These are phyloP conservation scores for Hyalella azteca DNA, from an alignment of 2,888 invertebrate species.

Conservation along the genomic window DNA sequence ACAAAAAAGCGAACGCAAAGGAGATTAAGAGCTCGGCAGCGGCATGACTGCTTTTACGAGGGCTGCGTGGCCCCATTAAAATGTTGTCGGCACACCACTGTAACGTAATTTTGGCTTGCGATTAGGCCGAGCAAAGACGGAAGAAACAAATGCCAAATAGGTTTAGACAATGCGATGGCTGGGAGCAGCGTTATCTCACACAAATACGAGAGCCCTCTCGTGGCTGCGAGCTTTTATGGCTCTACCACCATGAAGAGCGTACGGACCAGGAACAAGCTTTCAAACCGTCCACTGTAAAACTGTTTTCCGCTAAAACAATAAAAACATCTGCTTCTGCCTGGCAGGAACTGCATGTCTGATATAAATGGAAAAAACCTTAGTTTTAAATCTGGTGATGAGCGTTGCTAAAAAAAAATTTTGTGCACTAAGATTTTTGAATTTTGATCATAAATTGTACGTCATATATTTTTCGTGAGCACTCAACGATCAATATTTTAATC, in stretches of 20 bases:
- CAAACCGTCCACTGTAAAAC: conserved; percentile 13
- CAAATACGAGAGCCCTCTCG: not conserved
- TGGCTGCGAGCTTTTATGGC: not conserved
- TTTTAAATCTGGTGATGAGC: too few relatives aligned
- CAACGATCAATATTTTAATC: too few relatives aligned
- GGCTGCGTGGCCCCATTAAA: conserved; percentile 28
- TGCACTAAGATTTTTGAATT: too few relatives aligned
- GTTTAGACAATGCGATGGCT: conserved; percentile 1
- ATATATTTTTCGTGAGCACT: too few relatives aligned
- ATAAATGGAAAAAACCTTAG: too few relatives aligned
- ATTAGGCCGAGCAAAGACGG: conserved; percentile 28
- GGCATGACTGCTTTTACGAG: conserved; percentile 23
- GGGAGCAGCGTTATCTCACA: not conserved
- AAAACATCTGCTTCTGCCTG: not conserved
- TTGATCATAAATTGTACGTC: too few relatives aligned
- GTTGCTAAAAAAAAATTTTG: too few relatives aligned
- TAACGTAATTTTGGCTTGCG: conserved; percentile 28
- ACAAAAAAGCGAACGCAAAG: not conserved
- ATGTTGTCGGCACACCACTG: conserved; percentile 8
- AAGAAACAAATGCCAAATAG: conserved; percentile 22
- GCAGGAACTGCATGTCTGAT: too few relatives aligned
- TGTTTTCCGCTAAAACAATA: conserved; percentile 2
- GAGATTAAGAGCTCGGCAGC: conserved; percentile 12
- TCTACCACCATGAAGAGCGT: not conserved
- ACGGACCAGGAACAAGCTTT: not conserved